A percentile compares a stretch with the other conserved stretches of the same genome.
Conservation (phyloP, 2,113 vertebrate genomes). For the Toxotes jaculatrix region DNA sequence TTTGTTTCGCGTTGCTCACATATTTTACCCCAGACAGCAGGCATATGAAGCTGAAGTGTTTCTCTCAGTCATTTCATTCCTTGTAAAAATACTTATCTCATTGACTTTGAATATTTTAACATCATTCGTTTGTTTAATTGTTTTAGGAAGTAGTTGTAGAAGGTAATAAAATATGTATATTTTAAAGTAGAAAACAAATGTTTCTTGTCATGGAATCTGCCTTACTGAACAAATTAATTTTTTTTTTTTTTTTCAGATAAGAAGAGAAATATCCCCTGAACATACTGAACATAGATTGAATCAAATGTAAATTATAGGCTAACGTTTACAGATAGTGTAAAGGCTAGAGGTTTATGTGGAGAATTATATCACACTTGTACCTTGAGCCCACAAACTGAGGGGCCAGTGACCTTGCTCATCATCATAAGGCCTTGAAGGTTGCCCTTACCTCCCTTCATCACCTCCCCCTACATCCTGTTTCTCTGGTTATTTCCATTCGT, state of each 20-base stretch:
- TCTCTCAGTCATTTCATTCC: background rate
- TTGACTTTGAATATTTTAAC: background rate
- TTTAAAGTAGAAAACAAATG: background rate
- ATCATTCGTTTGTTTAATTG: background rate
- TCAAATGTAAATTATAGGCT: background rate
- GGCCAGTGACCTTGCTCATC: conserved; percentile 11
- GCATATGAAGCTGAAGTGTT: conserved; percentile 8
- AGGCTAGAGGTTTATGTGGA: background rate
- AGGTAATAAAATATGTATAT: background rate
- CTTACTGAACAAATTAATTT: background rate
- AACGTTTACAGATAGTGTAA: background rate
- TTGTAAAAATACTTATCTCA: background rate
- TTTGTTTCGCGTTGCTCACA: conserved; percentile 49
- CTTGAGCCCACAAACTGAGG: background rate
- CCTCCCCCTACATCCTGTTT: conserved; percentile 24
- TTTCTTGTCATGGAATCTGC: background rate
- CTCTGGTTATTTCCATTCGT: conserved; percentile 26
- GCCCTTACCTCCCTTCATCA: conserved; percentile 3
- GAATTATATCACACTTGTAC: background rate
- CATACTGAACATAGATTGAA: background rate
- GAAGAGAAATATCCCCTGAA: background rate
- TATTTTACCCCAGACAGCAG: background rate
- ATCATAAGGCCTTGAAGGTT: conserved; percentile 24
- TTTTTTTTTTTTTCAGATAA: background rate
- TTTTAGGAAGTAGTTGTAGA: background rate